These are phyloP conservation scores for Actinopyga echinites DNA, from an alignment of 53 echinoderm and acorn worm genomes.

Conservation along the genomic window DNA sequence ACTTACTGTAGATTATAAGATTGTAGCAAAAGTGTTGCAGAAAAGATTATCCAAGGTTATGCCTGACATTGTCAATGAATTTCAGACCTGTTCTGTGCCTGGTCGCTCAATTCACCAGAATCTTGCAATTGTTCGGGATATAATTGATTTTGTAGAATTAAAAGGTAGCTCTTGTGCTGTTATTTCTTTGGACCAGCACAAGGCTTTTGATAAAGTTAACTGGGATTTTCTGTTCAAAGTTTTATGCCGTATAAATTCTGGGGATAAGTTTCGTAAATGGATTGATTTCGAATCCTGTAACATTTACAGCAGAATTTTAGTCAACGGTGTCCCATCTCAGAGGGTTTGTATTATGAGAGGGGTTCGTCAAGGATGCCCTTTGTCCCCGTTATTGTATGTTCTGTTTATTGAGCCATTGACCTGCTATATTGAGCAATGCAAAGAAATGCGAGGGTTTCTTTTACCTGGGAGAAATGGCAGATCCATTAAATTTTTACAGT, in stretches of 20 bases:
- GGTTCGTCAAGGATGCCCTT: constrained; percentile 39
- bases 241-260: constrained; percentile 1
- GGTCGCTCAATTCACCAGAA: constrained; percentile 60
- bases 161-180: too few species aligned
- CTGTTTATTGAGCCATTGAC: too few species aligned
- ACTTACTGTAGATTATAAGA: constrained; percentile 63
- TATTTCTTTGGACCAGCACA: too few species aligned
- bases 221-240: too few species aligned
- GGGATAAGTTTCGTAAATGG: constrained; percentile 17
- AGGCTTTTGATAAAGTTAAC: too few species aligned
- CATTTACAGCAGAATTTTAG: too few species aligned
- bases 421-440: too few species aligned
- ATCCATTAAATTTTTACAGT: too few species aligned
- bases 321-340: constrained; percentile 2
- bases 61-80: constrained; percentile 13
- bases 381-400: too few species aligned
- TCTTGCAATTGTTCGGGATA: constrained; percentile 55
- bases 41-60: constrained; percentile 29
- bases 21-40: constrained; percentile 50
- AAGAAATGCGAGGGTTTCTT: neutral
- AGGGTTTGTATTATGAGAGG: constrained; percentile 2
- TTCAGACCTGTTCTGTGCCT: constrained; percentile 55
- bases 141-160: constrained; percentile 5
- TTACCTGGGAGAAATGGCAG: too few species aligned
- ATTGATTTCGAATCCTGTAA: constrained; percentile 17